These are phyloP conservation scores for Odontocolon sp. DNA, from an alignment of 2,888 invertebrate genomes.

Conservation along the genomic window DNA sequence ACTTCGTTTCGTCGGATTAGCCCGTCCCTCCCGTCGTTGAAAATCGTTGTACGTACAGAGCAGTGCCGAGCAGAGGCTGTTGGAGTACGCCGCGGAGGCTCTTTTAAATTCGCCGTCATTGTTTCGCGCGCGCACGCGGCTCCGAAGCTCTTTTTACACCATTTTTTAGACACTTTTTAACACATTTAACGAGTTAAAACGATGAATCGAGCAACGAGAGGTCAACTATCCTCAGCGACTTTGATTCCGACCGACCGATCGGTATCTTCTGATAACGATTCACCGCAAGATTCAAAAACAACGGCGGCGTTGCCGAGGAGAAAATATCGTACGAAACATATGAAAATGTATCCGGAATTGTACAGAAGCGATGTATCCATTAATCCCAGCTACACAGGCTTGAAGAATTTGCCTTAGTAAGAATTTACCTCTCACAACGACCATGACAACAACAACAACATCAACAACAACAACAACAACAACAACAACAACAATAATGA, in stretches of 20 bases:
- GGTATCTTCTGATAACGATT: neutral
- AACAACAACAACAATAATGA: neutral
- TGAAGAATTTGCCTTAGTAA: constrained; percentile 84
- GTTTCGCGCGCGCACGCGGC: constrained; percentile 14
- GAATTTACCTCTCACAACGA: too few relatives aligned
- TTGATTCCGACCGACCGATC: neutral
- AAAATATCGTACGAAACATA: constrained; percentile 67
- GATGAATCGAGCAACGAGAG: constrained; percentile 20
- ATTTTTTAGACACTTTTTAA: constrained; percentile 7
- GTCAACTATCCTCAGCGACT: constrained; percentile 1
- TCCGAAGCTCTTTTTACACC: too few relatives aligned
- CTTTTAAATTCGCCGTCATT: constrained; percentile 55
- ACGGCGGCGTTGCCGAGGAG: constrained; percentile 21
- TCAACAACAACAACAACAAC: too few relatives aligned
- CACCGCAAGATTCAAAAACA: constrained; percentile 10
- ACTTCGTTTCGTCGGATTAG: constrained; percentile 69
- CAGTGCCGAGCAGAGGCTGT: constrained; percentile 44
- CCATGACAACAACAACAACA: too few relatives aligned
- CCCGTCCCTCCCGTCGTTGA: constrained; percentile 23
- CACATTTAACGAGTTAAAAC: neutral
- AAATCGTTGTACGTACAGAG: constrained; percentile 24
- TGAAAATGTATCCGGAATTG: constrained; percentile 81
- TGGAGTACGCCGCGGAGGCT: constrained; percentile 1
- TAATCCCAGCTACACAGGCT: constrained; percentile 84
- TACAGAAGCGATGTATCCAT: constrained; percentile 84